Conservation (phyloP, 1,140 invertebrate genomes). For the Rhopalosiphum padi region DNA sequence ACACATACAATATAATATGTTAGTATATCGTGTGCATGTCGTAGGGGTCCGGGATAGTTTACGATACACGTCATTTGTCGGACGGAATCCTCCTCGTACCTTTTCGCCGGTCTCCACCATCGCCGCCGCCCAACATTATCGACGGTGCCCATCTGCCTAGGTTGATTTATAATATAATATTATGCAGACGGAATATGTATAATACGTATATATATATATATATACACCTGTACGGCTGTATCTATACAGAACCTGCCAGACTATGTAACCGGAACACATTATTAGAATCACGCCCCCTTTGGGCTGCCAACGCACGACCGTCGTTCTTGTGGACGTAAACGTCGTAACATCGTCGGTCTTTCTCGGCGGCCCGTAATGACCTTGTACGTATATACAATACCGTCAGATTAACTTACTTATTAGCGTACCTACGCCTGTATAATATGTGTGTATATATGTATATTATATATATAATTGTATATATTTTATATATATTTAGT, state of each 20-base stretch:
- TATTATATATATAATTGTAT: background rate
- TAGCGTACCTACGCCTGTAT: background rate
- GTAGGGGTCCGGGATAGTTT: background rate
- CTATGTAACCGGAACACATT: slow-evolving; percentile 54
- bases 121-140: background rate
- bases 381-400: slow-evolving; percentile 32
- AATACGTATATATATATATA: background rate
- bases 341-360: slow-evolving; percentile 1
- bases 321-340: slow-evolving; percentile 2
- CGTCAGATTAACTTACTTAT: slow-evolving; percentile 24
- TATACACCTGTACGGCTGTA: background rate
- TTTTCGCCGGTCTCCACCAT: background rate
- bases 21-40: background rate
- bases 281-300: slow-evolving; percentile 53
- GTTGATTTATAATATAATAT: slow-evolving; percentile 46
- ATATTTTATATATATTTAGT: too few relatives aligned
- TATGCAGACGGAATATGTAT: background rate
- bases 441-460: too few relatives aligned
- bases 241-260: slow-evolving; percentile 25
- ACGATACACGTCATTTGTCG: slow-evolving; percentile 6
- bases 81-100: slow-evolving; percentile 15
- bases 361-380: background rate
- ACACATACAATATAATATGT: background rate
- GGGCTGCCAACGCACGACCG: slow-evolving; percentile 31
- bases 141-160: slow-evolving; percentile 27